phyloP scores from a whole-genome alignment of 2,113 vertebrate genomes.

The Eupsittula cactorum region DNA sequence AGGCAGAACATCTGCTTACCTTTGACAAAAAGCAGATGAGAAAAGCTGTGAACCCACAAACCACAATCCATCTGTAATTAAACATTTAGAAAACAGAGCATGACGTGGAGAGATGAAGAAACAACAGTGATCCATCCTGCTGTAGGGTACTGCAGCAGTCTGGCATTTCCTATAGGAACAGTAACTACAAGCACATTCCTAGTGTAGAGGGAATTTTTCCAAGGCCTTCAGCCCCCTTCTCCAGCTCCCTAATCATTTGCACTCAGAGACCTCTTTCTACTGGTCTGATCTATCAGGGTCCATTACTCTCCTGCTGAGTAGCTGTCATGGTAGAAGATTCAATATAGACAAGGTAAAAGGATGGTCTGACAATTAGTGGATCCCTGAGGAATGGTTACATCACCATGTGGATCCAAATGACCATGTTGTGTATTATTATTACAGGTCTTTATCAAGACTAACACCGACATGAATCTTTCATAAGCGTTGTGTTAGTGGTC shows the following conservation, averaged over 20 bases:
- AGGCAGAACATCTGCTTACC: constrained; percentile 46
- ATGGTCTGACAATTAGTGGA: background rate
- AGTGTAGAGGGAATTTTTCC: background rate
- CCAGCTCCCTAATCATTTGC: background rate
- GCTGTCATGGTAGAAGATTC: background rate
- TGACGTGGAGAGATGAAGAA: background rate
- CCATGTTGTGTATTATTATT: background rate
- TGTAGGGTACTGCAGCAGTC: background rate
- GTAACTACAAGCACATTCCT: background rate
- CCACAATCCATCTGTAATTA: constrained; percentile 30
- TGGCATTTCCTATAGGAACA: background rate
- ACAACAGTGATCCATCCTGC: background rate
- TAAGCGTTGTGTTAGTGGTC: background rate
- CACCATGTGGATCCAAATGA: background rate
- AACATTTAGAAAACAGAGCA: background rate
- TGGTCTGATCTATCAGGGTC: background rate
- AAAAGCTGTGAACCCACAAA: constrained; percentile 42
- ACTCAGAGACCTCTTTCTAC: background rate
- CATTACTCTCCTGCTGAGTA: background rate
- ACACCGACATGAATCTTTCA: background rate
- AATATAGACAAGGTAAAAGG: background rate
- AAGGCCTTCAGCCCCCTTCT: background rate
- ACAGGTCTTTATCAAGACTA: background rate
- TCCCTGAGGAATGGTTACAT: background rate
- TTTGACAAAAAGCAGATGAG: constrained; percentile 54